Percentiles rank a stretch among this genome's conserved stretches.
Conservation (phyloP, 2,888 invertebrate genomes). For the Terebella lapidaria region DNA sequence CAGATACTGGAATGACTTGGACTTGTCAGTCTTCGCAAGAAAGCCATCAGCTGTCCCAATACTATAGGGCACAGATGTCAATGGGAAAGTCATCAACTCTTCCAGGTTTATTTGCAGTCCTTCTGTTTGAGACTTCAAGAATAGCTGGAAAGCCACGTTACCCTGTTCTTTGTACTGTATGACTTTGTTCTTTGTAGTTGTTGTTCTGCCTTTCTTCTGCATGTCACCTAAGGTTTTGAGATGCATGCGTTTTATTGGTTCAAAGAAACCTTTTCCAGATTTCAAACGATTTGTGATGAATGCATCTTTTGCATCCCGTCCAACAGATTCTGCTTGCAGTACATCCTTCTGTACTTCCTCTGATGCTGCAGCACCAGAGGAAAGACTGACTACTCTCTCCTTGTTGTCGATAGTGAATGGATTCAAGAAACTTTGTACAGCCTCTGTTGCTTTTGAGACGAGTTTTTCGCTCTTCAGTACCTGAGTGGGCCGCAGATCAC, state of each 20-base stretch:
- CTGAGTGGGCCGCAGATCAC: conserved; percentile 8
- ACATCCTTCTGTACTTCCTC: conserved; percentile 9
- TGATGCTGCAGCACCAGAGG: conserved; percentile 15
- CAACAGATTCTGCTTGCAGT: conserved; percentile 6
- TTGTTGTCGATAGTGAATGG: conserved; percentile 13
- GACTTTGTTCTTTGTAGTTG: conserved; percentile 14
- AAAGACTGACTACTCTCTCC: conserved; percentile 15
- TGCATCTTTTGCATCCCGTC: conserved; percentile 1
- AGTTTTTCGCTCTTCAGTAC: conserved; percentile 16
- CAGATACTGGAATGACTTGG: conserved; percentile 23
- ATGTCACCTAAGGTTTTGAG: conserved; percentile 11
- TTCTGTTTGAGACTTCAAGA: conserved; percentile 1
- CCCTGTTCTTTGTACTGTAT: conserved; percentile 8
- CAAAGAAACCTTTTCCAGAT: conserved; percentile 9
- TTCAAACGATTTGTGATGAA: conserved; percentile 8
- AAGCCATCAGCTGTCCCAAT: conserved; percentile 7
- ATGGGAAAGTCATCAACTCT: not conserved
- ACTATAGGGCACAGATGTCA: conserved; percentile 2
- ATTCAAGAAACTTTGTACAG: conserved; percentile 18
- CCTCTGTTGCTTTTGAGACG: conserved; percentile 8
- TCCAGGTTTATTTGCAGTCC: not conserved
- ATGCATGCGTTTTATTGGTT: conserved; percentile 8
- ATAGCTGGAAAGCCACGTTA: conserved; percentile 2
- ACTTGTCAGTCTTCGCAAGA: conserved; percentile 5
- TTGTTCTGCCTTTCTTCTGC: conserved; percentile 14